Conservation (phyloP, 2,113 vertebrate genomes). For the Megalops atlanticus region DNA sequence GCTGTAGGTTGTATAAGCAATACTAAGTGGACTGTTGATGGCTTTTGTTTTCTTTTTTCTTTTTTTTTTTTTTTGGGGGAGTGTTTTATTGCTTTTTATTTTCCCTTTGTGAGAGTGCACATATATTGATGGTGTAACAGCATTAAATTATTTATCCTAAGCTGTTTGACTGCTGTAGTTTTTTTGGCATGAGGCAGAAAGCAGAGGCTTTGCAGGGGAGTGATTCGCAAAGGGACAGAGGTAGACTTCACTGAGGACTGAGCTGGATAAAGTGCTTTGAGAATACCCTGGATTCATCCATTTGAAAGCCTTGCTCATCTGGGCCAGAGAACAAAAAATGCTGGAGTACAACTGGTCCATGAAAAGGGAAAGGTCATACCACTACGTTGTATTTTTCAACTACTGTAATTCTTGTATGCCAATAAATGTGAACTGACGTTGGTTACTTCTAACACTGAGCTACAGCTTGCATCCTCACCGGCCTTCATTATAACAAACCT, state of each 20-base stretch:
- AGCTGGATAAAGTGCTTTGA: neutral
- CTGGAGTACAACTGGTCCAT: neutral
- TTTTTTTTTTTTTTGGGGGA: constrained; percentile 15
- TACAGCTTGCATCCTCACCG: too few species aligned
- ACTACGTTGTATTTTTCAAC: neutral
- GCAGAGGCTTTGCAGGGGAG: neutral
- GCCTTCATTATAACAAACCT: neutral
- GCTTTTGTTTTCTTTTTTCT: constrained; percentile 35
- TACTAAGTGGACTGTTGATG: constrained; percentile 50
- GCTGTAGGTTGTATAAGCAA: constrained; percentile 52
- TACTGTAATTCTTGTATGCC: neutral
- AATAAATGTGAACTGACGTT: neutral
- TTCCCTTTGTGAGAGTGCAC: constrained; percentile 51
- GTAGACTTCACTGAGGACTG: neutral
- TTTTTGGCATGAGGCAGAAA: neutral
- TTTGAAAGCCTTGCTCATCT: neutral
- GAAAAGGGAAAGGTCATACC: neutral
- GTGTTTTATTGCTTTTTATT: constrained; percentile 34
- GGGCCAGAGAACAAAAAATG: neutral
- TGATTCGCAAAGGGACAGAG: neutral
- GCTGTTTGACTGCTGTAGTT: constrained; percentile 14
- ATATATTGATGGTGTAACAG: constrained; percentile 56
- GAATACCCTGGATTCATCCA: neutral
- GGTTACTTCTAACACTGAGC: neutral
- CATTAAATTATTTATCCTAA: constrained; percentile 71